These are phyloP conservation scores for Bruchidius siliquastri DNA, from an alignment of 2,888 invertebrate species.

Conservation along the genomic window DNA sequence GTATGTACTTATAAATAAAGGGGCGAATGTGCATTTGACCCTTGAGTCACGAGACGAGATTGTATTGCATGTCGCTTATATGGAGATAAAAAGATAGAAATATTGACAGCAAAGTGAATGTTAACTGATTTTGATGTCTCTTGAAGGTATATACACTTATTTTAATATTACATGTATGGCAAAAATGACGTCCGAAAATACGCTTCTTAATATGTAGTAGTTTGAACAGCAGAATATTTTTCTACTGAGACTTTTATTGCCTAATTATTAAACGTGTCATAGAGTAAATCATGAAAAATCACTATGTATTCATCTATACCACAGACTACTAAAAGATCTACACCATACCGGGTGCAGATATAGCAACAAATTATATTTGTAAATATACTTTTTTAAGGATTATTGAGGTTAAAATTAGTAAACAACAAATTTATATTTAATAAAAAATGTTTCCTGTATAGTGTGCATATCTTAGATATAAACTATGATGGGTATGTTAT, in stretches of 20 bases:
- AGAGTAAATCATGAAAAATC: neutral
- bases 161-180: too few relatives aligned
- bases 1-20: too few relatives aligned
- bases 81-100: too few relatives aligned
- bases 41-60: too few relatives aligned
- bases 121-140: too few relatives aligned
- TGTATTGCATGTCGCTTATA: too few relatives aligned
- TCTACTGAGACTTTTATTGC: neutral
- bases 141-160: too few relatives aligned
- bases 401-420: neutral
- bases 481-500: neutral
- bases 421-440: neutral
- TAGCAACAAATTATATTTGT: neutral
- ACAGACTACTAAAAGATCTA: too few relatives aligned
- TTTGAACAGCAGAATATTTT: neutral
- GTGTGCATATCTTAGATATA: neutral
- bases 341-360: too few relatives aligned
- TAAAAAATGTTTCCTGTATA: neutral
- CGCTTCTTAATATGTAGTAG: neutral
- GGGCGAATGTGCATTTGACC: too few relatives aligned
- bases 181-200: neutral
- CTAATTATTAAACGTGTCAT: neutral
- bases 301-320: too few relatives aligned
- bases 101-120: too few relatives aligned
- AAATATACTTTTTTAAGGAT: neutral